Conservation (phyloP, 2,888 invertebrate species). For the Mellilla xanthometata region DNA sequence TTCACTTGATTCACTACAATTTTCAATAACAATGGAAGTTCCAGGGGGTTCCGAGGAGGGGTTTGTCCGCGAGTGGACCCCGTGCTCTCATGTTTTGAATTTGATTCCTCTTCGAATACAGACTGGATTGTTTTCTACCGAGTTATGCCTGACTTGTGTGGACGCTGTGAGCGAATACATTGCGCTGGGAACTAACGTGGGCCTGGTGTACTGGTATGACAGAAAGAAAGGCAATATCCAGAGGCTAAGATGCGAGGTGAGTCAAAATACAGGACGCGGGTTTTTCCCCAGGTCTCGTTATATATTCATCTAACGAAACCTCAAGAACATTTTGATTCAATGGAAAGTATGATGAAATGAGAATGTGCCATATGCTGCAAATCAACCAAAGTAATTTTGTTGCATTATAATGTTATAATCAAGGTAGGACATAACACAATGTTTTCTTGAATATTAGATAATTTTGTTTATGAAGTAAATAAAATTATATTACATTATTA, state of each 20-base stretch:
- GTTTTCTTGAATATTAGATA: no score
- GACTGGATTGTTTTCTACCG: slow-evolving; percentile 88
- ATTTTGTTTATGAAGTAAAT: no score
- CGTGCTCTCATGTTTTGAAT: slow-evolving; percentile 88
- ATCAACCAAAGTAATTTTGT: no score
- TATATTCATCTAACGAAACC: not conserved
- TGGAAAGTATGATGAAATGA: no score
- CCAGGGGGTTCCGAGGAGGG: slow-evolving; percentile 71
- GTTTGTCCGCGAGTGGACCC: slow-evolving; percentile 90
- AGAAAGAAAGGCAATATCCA: slow-evolving; percentile 89
- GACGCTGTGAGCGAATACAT: slow-evolving; percentile 92
- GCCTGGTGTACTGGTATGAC: slow-evolving; percentile 94
- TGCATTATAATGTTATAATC: no score
- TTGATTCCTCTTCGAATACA: slow-evolving; percentile 89
- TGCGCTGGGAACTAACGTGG: slow-evolving; percentile 92
- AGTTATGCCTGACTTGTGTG: slow-evolving; percentile 90
- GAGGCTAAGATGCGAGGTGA: slow-evolving; percentile 91
- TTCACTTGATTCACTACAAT: slow-evolving; percentile 1
- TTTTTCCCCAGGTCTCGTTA: slow-evolving; percentile 8
- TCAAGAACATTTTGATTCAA: no score
- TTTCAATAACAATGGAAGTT: slow-evolving; percentile 60
- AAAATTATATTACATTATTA: no score
- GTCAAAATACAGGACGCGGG: slow-evolving; percentile 23
- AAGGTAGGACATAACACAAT: no score
- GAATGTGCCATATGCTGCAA: no score